Conservation (phyloP, 2,113 vertebrate species). For the Ardeotis arabs region DNA sequence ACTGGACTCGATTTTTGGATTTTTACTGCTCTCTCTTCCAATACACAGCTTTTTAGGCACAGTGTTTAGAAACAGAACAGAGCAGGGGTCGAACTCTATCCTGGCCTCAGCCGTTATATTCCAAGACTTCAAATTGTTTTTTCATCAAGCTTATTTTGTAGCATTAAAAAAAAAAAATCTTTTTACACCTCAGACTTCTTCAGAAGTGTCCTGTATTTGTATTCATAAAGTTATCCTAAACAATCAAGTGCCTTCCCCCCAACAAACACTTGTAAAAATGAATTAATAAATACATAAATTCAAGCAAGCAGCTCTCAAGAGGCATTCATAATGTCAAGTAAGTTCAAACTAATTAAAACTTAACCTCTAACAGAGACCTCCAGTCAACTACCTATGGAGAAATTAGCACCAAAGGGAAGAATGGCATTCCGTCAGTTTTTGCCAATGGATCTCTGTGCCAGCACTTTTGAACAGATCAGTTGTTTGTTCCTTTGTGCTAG, state of each 20-base stretch:
- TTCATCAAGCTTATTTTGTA: background rate
- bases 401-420: background rate
- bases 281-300: background rate
- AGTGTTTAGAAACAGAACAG: background rate
- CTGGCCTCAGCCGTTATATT: background rate
- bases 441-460: background rate
- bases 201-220: background rate
- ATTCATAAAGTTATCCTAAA: background rate
- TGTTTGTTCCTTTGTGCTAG: conserved; percentile 3
- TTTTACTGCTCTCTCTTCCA: background rate
- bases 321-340: background rate
- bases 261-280: background rate
- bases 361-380: background rate
- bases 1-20: background rate
- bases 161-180: background rate
- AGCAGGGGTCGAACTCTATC: background rate
- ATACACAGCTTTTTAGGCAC: background rate
- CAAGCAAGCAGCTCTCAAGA: background rate
- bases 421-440: background rate
- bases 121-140: background rate
- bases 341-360: conserved; percentile 22
- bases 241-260: background rate
- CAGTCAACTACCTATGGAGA: background rate
- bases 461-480: conserved; percentile 31
- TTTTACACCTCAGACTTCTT: background rate